Base-by-base conservation (phyloP, 1,140 invertebrate genomes). In the Hylaeus anthracinus region DNA sequence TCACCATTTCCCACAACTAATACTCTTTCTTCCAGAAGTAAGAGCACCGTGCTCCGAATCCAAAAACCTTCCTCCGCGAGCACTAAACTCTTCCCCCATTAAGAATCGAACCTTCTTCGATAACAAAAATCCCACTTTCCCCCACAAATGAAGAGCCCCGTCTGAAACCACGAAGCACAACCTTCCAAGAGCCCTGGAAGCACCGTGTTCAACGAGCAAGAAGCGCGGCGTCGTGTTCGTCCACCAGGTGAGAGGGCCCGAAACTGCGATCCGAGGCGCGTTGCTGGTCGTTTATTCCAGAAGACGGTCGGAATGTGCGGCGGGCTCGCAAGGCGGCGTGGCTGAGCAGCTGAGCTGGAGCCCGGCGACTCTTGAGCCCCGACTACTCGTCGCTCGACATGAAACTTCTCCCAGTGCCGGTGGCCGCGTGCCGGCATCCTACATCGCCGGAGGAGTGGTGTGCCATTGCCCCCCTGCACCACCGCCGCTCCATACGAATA, bases 281-380 rank as follows among this genome's bases (percentile, higher is more conserved):
- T 45, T 53, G 9, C 26, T 39, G 5, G 9, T 60, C 65, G 66
- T 60, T 56, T 75, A 71, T 53, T 85, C 56, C 2, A 51, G 56
- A 55, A 65, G 65, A 58, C 12, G 58, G 45, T 55, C 61, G 74
- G 83, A 84, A 83, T 70, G 83, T 56, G 53, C 61, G 76, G 71
- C 66, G 61, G 53, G 48, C 63, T 26, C 14, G 63, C 55, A 43
- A 79, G 72, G 61, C 77, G 76, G 72, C 70, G 71, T 61, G 53
- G 64, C 72, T 67, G 55, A 75, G 61, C 74, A 64, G 37, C 65
- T 72, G 82, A 84, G 83, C 66, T 61, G 66, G 60, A 81, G 82
- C 82, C 76, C 82, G 37, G 77, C 82, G 82, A 83, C 80, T 72
- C 72, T 51, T 79, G 77, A 69, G 72, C 37, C 75, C 43, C 83